phyloP scores from a whole-genome alignment of 1,140 invertebrate species.

The Drosophila pseudoananassae region DNA sequence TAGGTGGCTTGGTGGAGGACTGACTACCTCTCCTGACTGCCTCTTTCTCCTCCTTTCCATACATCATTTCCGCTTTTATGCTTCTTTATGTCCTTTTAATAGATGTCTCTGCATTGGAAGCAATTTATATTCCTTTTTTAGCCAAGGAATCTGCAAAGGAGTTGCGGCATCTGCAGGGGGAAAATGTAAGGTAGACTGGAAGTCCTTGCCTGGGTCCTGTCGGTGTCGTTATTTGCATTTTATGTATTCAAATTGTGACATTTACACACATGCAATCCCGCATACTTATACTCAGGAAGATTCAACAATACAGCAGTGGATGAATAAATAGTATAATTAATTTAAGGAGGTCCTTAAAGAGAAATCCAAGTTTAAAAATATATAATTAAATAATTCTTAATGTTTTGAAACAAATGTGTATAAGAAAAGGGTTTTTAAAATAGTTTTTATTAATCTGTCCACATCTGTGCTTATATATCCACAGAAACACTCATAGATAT shows the following conservation, averaged over 20 bases:
- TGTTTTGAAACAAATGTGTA: not conserved
- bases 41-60: conserved; percentile 39
- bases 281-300: conserved; percentile 6
- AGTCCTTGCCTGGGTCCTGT: conserved; percentile 43
- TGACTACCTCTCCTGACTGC: not conserved
- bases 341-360: not conserved
- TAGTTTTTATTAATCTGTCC: not conserved
- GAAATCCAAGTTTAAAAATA: not conserved
- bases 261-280: conserved; percentile 64
- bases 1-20: not conserved
- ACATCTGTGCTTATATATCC: conserved; percentile 19
- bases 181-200: conserved; percentile 13
- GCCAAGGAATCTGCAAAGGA: conserved; percentile 46
- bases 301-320: conserved; percentile 15
- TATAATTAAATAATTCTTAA: not conserved
- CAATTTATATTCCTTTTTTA: conserved; percentile 67
- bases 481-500: conserved; percentile 69
- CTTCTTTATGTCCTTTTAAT: conserved; percentile 79
- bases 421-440: too few species aligned
- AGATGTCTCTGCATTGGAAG: conserved; percentile 76
- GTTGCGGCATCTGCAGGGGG: conserved; percentile 19
- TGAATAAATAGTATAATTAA: not conserved
- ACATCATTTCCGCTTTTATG: conserved; percentile 76
- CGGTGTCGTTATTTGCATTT: conserved; percentile 73
- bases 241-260: conserved; percentile 82